Conservation (phyloP, 2,797 vertebrate species). For the Crocodylus rhombifer region DNA sequence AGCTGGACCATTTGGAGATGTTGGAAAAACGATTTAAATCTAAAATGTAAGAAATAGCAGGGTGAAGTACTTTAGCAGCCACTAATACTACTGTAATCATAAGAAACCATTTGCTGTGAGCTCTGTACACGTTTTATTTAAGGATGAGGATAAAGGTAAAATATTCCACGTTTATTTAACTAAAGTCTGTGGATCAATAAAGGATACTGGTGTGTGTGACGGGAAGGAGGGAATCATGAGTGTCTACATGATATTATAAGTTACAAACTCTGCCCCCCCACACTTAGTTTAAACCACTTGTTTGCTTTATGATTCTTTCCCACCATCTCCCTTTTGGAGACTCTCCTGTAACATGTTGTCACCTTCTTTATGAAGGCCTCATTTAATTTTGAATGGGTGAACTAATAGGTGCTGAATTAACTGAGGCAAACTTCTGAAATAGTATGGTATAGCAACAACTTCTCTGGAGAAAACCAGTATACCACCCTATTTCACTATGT, state of each 20-base stretch:
- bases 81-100: not conserved
- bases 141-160: not conserved
- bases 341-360: not conserved
- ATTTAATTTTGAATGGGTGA: not conserved
- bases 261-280: not conserved
- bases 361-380: not conserved
- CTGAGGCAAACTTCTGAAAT: slow-evolving; percentile 2
- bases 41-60: not conserved
- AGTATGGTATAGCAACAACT: not conserved
- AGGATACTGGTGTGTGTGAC: not conserved
- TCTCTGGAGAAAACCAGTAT: not conserved
- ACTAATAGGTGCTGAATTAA: not conserved
- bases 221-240: not conserved
- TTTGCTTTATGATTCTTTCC: not conserved
- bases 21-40: not conserved
- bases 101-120: not conserved
- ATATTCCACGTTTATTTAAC: not conserved
- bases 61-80: not conserved
- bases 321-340: not conserved
- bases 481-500: not conserved
- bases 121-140: not conserved
- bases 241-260: not conserved
- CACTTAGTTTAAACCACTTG: not conserved
- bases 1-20: not conserved
- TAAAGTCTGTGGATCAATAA: not conserved